phyloP scores from a whole-genome alignment of 2,113 vertebrate species.

The Aegithalos caudatus region DNA sequence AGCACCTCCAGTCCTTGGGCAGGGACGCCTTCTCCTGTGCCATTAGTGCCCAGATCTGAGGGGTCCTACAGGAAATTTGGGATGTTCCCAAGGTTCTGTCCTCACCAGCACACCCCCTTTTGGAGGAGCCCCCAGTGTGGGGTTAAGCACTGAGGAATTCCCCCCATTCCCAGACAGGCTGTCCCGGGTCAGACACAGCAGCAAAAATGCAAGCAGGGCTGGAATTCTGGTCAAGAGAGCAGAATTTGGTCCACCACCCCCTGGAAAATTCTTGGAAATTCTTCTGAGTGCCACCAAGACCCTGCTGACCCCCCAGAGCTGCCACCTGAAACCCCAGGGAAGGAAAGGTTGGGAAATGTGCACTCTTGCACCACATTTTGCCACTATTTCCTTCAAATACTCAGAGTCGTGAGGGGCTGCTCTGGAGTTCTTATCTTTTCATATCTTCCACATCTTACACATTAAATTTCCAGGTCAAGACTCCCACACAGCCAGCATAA shows the following conservation, averaged over 20 bases:
- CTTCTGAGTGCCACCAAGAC: accelerated
- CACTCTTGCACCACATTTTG: not conserved
- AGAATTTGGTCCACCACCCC: not conserved
- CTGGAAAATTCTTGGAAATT: not conserved
- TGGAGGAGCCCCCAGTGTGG: accelerated
- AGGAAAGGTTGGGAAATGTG: not conserved
- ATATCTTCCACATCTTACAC: not conserved
- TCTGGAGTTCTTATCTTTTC: not conserved
- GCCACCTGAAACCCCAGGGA: not conserved
- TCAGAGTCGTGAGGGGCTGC: not conserved
- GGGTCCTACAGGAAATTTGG: accelerated
- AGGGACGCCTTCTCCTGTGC: not conserved
- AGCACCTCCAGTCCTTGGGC: not conserved
- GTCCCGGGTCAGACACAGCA: not conserved
- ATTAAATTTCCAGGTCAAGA: not conserved
- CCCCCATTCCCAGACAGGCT: not conserved
- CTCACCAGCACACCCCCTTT: not conserved
- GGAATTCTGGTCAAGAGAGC: not conserved
- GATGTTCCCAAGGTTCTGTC: not conserved
- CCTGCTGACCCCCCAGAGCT: not conserved
- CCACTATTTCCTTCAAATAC: not conserved
- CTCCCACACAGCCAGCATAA: not conserved
- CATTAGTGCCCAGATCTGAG: too few relatives aligned
- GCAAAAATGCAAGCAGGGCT: not conserved
- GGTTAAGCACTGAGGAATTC: not conserved